Conservation (phyloP, 1,140 invertebrate species). For the Neuroterus valhalla region DNA sequence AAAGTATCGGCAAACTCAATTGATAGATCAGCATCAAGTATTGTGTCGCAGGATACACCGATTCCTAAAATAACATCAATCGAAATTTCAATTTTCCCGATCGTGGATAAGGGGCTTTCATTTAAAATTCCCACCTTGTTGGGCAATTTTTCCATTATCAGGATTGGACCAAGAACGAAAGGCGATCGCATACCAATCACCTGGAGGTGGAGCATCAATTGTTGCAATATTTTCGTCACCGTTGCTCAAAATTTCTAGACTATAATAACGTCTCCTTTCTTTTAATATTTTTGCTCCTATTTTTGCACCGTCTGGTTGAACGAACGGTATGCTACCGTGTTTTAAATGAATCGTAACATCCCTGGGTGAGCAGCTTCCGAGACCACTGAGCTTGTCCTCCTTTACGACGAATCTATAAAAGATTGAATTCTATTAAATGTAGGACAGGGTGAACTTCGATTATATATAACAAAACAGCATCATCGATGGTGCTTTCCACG, state of each 20-base stretch:
- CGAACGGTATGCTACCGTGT: conserved; percentile 85
- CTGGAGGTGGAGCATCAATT: conserved; percentile 80
- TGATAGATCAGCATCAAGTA: conserved; percentile 77
- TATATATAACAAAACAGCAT: background rate
- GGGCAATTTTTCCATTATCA: conserved; percentile 80
- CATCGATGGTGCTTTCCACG: no score
- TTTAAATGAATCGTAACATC: conserved; percentile 81
- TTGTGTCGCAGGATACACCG: conserved; percentile 75
- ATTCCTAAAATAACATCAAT: conserved; percentile 65
- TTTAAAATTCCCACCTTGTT: conserved; percentile 77
- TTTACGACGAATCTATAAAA: conserved; percentile 65
- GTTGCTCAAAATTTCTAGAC: conserved; percentile 73
- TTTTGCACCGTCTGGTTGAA: conserved; percentile 84
- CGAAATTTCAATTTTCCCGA: background rate
- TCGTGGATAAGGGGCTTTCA: background rate
- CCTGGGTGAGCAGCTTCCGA: conserved; percentile 75
- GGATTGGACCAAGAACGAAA: conserved; percentile 86
- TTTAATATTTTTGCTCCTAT: conserved; percentile 80
- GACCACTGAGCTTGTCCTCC: conserved; percentile 67
- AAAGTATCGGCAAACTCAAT: conserved; percentile 67
- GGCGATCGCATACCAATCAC: conserved; percentile 86
- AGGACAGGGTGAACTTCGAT: background rate
- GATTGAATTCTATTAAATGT: background rate
- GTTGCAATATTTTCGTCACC: conserved; percentile 74
- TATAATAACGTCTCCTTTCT: conserved; percentile 68